These are phyloP conservation scores for Halotydeus destructor DNA, from an alignment of 1,140 invertebrate species.

Conservation along the genomic window DNA sequence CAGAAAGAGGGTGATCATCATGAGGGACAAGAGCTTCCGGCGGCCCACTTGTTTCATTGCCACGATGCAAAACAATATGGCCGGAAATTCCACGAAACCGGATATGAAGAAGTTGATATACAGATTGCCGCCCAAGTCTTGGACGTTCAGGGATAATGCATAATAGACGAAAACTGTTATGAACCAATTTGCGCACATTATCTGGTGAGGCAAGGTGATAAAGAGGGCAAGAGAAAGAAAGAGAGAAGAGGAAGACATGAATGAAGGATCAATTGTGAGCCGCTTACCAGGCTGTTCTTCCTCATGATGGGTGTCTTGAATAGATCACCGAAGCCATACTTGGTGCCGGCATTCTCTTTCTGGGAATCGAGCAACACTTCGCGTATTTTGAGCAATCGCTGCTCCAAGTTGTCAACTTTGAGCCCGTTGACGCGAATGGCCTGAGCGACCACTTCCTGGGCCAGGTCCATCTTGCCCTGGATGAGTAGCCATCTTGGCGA, in stretches of 20 bases:
- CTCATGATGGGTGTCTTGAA: no score
- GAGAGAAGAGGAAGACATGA: no score
- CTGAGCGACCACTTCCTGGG: conserved; percentile 1
- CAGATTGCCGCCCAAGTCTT: conserved; percentile 45
- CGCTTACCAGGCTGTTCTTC: no score
- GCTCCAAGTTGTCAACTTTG: neutral
- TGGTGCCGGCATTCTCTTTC: neutral
- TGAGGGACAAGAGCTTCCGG: neutral
- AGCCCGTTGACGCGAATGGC: conserved; percentile 7
- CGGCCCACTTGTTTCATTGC: conserved; percentile 5
- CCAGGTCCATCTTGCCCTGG: conserved; percentile 1
- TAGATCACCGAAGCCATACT: no score
- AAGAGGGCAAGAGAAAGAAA: no score
- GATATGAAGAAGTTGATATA: conserved; percentile 52
- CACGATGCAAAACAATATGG: conserved; percentile 40
- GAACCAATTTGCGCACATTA: conserved; percentile 30
- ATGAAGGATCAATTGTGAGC: no score
- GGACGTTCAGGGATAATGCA: conserved; percentile 54
- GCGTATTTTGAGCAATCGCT: neutral
- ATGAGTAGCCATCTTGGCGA: conserved; percentile 12
- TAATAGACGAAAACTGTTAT: conserved; percentile 58
- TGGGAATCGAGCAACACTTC: neutral
- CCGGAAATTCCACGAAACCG: conserved; percentile 53
- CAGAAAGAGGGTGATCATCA: conserved; percentile 7
- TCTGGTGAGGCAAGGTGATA: no score